Conservation (phyloP, 2,888 invertebrate genomes). For the Suillia variegata region DNA sequence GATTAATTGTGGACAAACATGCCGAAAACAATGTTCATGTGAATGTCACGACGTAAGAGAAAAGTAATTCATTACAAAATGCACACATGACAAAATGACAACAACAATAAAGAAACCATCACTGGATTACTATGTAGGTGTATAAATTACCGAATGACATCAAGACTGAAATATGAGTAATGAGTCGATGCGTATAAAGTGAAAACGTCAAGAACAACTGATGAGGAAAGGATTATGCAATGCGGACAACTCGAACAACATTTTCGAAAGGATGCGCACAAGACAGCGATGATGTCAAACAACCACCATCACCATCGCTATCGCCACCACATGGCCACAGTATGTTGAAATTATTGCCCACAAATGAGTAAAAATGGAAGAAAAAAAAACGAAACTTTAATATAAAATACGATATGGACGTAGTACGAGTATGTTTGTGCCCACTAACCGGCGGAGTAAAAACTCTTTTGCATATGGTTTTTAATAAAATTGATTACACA, state of each 20-base stretch:
- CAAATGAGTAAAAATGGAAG: not conserved
- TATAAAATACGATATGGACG: no score
- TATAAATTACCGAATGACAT: not conserved
- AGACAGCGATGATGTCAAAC: not conserved
- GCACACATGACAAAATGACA: not conserved
- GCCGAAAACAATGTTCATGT: not conserved
- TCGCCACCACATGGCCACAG: no score
- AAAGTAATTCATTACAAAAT: not conserved
- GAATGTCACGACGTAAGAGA: not conserved
- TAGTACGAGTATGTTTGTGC: no score
- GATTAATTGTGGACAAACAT: not conserved
- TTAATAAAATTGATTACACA: not conserved
- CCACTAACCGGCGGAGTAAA: no score
- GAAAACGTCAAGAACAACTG: not conserved
- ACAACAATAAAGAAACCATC: not conserved
- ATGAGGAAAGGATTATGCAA: not conserved
- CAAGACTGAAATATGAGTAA: not conserved
- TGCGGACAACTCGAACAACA: not conserved
- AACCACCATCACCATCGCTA: not conserved
- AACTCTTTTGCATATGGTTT: not conserved
- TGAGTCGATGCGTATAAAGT: not conserved
- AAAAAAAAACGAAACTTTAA: not conserved
- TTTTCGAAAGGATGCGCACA: constrained; percentile 1
- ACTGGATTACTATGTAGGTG: no score
- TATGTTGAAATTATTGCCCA: not conserved